These are phyloP conservation scores for Rhizomys pruinosus DNA, from an alignment of 2,113 vertebrate genomes.

Conservation along the genomic window DNA sequence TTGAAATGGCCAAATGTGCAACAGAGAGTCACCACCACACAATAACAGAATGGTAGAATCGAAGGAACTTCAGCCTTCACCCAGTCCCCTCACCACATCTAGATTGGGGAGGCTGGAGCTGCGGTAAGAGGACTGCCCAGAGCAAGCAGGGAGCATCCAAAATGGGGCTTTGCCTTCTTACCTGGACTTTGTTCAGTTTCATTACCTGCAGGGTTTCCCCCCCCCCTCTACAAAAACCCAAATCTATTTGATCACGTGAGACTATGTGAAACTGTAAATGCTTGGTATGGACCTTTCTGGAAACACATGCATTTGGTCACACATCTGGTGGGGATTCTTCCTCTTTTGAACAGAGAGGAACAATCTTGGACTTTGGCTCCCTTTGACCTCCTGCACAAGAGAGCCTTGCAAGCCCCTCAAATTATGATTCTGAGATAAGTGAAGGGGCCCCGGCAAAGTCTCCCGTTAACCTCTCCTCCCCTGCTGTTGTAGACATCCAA, in stretches of 20 bases:
- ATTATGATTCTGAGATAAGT: background rate
- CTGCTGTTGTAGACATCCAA: background rate
- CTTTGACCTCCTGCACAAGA: background rate
- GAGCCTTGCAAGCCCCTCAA: background rate
- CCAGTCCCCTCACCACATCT: background rate
- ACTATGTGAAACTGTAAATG: background rate
- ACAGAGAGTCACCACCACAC: background rate
- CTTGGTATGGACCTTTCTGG: background rate
- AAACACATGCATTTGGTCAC: background rate
- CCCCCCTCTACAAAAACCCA: background rate
- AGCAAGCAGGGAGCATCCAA: rapidly evolving
- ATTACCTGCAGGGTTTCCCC: background rate
- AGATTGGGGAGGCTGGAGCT: background rate
- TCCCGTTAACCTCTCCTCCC: background rate
- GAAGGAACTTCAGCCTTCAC: background rate
- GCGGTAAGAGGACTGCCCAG: background rate
- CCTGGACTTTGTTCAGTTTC: background rate
- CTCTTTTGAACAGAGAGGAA: background rate
- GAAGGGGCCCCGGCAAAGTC: background rate
- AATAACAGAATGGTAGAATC: background rate
- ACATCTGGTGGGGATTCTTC: background rate
- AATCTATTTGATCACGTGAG: background rate
- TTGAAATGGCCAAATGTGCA: slow-evolving; percentile 61
- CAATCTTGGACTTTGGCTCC: background rate
- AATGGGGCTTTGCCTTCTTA: background rate